Evolutionary conservation across 2,888 invertebrate genomes (phyloP).

Genomic region (Lutraria lutraria): DNA sequence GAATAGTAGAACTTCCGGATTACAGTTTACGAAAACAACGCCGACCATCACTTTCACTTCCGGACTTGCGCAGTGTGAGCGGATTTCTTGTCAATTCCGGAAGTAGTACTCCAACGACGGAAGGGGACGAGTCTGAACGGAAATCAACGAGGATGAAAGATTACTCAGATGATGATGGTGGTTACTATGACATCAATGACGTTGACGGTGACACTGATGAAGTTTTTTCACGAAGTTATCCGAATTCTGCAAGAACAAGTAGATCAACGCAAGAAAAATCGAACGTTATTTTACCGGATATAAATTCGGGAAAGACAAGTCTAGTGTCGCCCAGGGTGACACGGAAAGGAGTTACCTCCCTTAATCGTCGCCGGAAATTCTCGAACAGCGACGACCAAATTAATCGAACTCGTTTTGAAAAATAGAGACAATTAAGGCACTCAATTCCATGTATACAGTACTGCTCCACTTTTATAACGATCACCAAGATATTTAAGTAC

Average conservation of each 20-base stretch:
- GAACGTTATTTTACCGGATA: slow-evolving; percentile 62
- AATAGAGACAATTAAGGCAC: too few species aligned
- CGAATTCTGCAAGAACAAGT: slow-evolving; percentile 29
- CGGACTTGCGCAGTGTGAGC: slow-evolving; percentile 75
- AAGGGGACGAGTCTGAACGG: slow-evolving; percentile 18
- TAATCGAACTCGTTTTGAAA: slow-evolving; percentile 13
- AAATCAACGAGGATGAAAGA: slow-evolving; percentile 10
- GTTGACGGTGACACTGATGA: slow-evolving; percentile 47
- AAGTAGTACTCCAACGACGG: slow-evolving; percentile 66
- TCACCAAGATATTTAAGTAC: too few species aligned
- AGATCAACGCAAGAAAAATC: slow-evolving; percentile 29
- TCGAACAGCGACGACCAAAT: slow-evolving; percentile 67
- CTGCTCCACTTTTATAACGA: too few species aligned
- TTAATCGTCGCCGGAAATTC: slow-evolving; percentile 56
- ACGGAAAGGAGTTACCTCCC: slow-evolving; percentile 47
- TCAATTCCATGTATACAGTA: too few species aligned
- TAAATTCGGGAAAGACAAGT: slow-evolving; percentile 40
- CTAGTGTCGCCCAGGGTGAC: slow-evolving; percentile 15
- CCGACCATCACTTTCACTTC: slow-evolving; percentile 76
- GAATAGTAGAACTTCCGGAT: slow-evolving; percentile 31
- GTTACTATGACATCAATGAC: slow-evolving; percentile 13
- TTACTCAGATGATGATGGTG: slow-evolving; percentile 43
- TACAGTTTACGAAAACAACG: slow-evolving; percentile 55
- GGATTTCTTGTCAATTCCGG: slow-evolving; percentile 75
- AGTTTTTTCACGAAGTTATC: slow-evolving; percentile 64